These are phyloP conservation scores for Chelidonichthys spinosus DNA, from an alignment of 2,797 vertebrate genomes.

Conservation along the genomic window DNA sequence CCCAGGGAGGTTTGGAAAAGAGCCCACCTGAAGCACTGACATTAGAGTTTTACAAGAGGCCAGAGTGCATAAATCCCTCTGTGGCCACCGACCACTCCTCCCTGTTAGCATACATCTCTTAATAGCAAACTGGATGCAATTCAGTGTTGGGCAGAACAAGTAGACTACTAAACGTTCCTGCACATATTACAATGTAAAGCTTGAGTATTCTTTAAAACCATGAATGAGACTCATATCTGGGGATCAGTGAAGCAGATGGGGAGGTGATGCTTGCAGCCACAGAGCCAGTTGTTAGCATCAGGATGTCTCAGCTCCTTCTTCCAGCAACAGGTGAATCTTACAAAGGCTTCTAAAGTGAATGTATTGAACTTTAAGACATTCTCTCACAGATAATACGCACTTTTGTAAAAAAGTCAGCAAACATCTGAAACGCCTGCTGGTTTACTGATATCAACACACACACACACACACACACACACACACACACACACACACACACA, in stretches of 20 bases:
- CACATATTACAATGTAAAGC: background rate
- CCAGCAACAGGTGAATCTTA: constrained; percentile 28
- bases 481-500: constrained; percentile 9
- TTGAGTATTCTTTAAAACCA: background rate
- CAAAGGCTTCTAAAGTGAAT: background rate
- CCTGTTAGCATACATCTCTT: background rate
- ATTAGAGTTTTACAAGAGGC: background rate
- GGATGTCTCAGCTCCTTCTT: constrained; percentile 4
- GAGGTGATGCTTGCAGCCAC: constrained; percentile 8
- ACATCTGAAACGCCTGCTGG: background rate
- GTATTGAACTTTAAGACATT: background rate
- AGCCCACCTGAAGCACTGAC: background rate
- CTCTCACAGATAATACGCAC: background rate
- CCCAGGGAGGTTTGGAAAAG: constrained; percentile 18
- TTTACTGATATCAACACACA: constrained; percentile 20
- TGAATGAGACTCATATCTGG: background rate
- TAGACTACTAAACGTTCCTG: constrained; percentile 1
- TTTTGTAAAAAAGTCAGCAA: background rate
- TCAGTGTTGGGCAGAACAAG: background rate
- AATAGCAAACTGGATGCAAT: background rate
- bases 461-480: background rate
- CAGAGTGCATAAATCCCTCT: background rate
- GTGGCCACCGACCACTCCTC: background rate
- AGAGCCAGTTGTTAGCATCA: constrained; percentile 6
- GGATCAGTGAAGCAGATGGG: background rate